phyloP scores from a whole-genome alignment of 2,797 vertebrate species.

The Columba guinea region DNA sequence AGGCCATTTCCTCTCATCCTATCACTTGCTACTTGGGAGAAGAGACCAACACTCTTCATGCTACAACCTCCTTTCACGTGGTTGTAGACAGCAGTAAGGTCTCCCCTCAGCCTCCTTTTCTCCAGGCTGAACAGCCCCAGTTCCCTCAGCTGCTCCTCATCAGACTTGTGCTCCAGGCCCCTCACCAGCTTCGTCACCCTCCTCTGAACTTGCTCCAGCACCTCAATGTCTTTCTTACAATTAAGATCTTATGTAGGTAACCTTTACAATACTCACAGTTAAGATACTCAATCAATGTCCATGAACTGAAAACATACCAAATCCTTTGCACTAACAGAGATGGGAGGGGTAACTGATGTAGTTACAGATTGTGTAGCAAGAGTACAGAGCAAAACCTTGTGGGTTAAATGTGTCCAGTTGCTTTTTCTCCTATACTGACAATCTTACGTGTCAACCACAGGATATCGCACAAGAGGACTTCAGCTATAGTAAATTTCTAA shows the following conservation, averaged over 20 bases:
- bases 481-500: not conserved
- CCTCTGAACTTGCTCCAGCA: fast-evolving
- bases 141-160: fast-evolving
- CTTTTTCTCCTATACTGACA: not conserved
- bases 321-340: not conserved
- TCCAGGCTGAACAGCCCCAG: not conserved
- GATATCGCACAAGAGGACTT: constrained; percentile 22
- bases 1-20: not conserved
- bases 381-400: not conserved
- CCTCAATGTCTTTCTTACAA: not conserved
- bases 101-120: not conserved
- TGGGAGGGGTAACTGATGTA: not conserved
- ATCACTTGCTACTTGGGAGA: not conserved
- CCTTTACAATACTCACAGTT: not conserved
- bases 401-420: not conserved
- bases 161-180: not conserved
- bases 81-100: fast-evolving
- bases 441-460: not conserved
- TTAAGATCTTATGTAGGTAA: not conserved
- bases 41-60: fast-evolving
- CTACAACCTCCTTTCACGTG: not conserved
- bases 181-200: fast-evolving
- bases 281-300: not conserved
- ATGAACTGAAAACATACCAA: not conserved
- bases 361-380: not conserved